These are phyloP conservation scores for Knipowitschia caucasica DNA, from an alignment of 2,797 vertebrate species.

Conservation along the genomic window DNA sequence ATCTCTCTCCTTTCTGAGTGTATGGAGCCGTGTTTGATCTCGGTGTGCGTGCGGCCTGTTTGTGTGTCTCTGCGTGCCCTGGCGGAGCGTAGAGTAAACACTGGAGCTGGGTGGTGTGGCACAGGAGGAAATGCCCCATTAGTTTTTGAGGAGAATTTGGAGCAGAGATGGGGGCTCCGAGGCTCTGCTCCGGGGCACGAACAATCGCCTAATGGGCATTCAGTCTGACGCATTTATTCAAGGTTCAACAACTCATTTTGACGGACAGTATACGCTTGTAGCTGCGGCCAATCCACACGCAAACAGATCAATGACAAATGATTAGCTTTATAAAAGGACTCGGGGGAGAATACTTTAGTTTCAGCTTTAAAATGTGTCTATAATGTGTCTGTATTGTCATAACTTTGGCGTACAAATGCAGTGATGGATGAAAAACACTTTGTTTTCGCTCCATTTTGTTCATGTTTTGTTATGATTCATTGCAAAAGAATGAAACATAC, in stretches of 20 bases:
- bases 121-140: slow-evolving; percentile 81
- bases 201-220: background rate
- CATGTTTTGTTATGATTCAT: too few relatives aligned
- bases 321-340: background rate
- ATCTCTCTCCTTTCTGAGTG: slow-evolving; percentile 22
- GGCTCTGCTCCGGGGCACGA: background rate
- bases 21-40: slow-evolving; percentile 40
- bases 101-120: slow-evolving; percentile 74
- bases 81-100: slow-evolving; percentile 58
- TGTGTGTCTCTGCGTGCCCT: slow-evolving; percentile 56
- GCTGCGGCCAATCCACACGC: background rate
- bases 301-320: background rate
- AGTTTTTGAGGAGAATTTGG: slow-evolving; percentile 42
- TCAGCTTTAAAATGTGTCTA: too few relatives aligned
- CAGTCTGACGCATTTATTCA: background rate
- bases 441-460: too few relatives aligned
- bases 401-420: too few relatives aligned
- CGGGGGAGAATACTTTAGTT: too few relatives aligned
- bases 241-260: background rate
- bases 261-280: background rate
- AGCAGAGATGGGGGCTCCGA: slow-evolving; percentile 8
- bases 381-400: too few relatives aligned
- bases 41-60: slow-evolving; percentile 44
- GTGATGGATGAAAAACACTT: too few relatives aligned
- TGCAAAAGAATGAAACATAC: too few relatives aligned